These are phyloP conservation scores for Probaryconus sp. DNA, from an alignment of 1,140 invertebrate species.

Conservation along the genomic window DNA sequence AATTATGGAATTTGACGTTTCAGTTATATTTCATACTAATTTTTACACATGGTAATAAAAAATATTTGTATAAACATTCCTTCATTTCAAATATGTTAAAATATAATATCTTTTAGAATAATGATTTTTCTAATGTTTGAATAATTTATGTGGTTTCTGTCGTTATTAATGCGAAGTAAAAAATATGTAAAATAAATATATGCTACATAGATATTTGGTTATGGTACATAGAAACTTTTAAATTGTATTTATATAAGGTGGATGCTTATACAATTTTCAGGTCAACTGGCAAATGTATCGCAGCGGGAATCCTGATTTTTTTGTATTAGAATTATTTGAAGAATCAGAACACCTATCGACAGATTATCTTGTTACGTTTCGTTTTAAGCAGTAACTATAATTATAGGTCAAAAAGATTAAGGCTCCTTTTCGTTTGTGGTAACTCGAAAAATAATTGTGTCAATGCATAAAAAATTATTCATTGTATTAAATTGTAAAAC, in stretches of 20 bases:
- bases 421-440: constrained; percentile 2
- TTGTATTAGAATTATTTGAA: constrained; percentile 12
- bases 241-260: constrained; percentile 14
- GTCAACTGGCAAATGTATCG: constrained; percentile 18
- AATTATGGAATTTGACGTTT: too few relatives aligned
- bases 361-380: constrained; percentile 8
- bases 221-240: background rate
- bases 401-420: constrained; percentile 1
- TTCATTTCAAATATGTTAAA: too few relatives aligned
- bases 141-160: constrained; percentile 2
- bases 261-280: constrained; percentile 17
- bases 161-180: background rate
- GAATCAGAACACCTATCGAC: constrained; percentile 12
- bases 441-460: background rate
- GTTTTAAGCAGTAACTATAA: constrained; percentile 1
- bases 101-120: too few relatives aligned
- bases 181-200: constrained; percentile 1
- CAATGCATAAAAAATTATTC: too few relatives aligned
- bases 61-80: too few relatives aligned
- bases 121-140: too few relatives aligned
- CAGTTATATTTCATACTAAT: too few relatives aligned
- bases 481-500: too few relatives aligned
- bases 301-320: constrained; percentile 14
- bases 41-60: too few relatives aligned
- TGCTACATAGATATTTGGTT: background rate